A percentile compares a stretch with the other conserved stretches of the same genome.
Evolutionary conservation across 2,113 vertebrate species (phyloP).

Genomic region (Platycercus adscitus): DNA sequence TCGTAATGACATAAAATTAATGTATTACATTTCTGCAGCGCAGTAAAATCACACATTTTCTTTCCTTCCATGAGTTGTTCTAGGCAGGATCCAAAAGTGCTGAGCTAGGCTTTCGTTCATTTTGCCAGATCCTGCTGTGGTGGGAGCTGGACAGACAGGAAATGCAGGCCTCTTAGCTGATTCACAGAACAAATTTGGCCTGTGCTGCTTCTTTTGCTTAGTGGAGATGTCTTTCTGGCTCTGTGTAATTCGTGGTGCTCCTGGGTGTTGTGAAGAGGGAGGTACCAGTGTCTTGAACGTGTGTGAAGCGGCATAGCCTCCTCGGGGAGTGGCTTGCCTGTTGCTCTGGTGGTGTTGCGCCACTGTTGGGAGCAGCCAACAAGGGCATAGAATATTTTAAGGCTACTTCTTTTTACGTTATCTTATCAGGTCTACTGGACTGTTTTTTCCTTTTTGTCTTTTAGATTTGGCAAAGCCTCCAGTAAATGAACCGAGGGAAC

Average conservation of each 20-base stretch:
- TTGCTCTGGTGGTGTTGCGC: neutral
- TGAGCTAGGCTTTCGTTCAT: neutral
- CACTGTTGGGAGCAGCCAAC: neutral
- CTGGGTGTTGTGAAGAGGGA: slow-evolving; percentile 42
- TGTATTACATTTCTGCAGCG: neutral
- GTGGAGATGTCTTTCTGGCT: neutral
- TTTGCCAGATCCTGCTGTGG: slow-evolving; percentile 53
- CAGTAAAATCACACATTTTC: neutral
- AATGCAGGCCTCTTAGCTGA: slow-evolving; percentile 39
- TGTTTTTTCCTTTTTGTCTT: slow-evolving; percentile 16
- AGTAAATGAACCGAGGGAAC: slow-evolving; percentile 74
- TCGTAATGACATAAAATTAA: neutral
- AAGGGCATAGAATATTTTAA: neutral
- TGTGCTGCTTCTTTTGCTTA: neutral
- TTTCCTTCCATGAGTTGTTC: slow-evolving; percentile 34
- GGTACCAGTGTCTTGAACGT: neutral
- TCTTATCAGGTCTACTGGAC: neutral
- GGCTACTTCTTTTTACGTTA: neutral
- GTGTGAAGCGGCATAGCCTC: neutral
- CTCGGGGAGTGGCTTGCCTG: neutral
- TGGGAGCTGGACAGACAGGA: slow-evolving; percentile 62
- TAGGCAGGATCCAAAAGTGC: slow-evolving; percentile 52
- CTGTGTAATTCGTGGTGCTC: slow-evolving; percentile 9
- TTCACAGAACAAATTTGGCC: slow-evolving; percentile 3
- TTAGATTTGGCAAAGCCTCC: slow-evolving; percentile 83